phyloP scores from a whole-genome alignment of 2,797 vertebrate genomes.

The Apogon hyalosoma region DNA sequence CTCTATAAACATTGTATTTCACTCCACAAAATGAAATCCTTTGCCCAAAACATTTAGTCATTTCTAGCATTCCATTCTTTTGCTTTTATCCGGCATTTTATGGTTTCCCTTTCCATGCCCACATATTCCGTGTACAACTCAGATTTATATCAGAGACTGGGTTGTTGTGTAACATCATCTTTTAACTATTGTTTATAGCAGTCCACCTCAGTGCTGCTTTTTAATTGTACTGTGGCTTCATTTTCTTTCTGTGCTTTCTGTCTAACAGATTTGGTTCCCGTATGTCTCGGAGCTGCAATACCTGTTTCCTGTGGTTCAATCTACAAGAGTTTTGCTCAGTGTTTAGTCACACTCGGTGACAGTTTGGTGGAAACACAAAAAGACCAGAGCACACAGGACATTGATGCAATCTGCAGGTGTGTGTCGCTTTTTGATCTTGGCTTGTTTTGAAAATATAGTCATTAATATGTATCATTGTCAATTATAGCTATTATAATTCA shows the following conservation, averaged over 20 bases:
- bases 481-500: no score
- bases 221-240: no score
- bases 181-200: background rate
- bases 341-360: slow-evolving; percentile 93
- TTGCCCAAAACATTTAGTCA: background rate
- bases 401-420: slow-evolving; percentile 93
- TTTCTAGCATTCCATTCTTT: slow-evolving; percentile 3
- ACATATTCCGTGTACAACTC: background rate
- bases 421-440: slow-evolving; percentile 15
- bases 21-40: slow-evolving; percentile 37
- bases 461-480: no score
- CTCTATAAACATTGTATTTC: slow-evolving; percentile 29
- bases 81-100: background rate
- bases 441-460: no score
- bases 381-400: slow-evolving; percentile 84
- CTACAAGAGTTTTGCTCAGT: slow-evolving; percentile 94
- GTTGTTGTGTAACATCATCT: no score
- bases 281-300: slow-evolving; percentile 70
- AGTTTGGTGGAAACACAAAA: slow-evolving; percentile 86
- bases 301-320: slow-evolving; percentile 87
- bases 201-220: no score
- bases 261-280: slow-evolving; percentile 63
- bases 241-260: slow-evolving; percentile 17
- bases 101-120: no score
- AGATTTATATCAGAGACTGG: no score